Conservation (phyloP, 35 echinoderm and acorn worm genomes). For the Chiridota heheva region DNA sequence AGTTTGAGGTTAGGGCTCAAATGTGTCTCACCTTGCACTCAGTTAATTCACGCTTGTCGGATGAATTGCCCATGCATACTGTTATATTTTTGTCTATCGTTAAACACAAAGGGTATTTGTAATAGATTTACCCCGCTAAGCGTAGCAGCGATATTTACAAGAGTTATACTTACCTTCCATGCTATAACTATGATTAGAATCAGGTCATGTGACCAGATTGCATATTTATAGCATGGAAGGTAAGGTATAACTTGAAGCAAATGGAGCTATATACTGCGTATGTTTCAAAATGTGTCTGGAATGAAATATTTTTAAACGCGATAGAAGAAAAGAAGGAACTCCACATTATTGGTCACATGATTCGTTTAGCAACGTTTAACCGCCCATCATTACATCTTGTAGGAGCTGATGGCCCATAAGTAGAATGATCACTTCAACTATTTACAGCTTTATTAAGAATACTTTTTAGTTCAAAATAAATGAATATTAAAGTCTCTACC, state of each 20-base stretch:
- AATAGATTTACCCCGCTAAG: no score
- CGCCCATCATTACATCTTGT: background rate
- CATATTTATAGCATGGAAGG: no score
- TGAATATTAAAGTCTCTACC: slow-evolving; percentile 25
- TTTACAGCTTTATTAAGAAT: background rate
- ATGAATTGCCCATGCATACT: no score
- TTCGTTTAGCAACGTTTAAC: background rate
- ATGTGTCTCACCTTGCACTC: background rate
- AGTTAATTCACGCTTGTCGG: no score
- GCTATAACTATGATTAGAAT: no score
- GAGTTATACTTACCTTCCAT: no score
- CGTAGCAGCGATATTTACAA: no score
- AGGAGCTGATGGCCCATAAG: background rate
- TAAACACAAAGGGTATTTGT: no score
- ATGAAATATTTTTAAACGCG: background rate
- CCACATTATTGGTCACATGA: background rate
- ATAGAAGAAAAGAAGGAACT: background rate
- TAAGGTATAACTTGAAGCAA: no score
- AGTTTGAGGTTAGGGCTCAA: background rate
- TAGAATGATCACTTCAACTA: background rate
- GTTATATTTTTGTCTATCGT: no score
- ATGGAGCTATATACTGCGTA: background rate
- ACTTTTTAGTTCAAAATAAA: background rate
- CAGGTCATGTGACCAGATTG: no score
- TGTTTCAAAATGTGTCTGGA: background rate